phyloP scores from a whole-genome alignment of 1,140 invertebrate species.

The Thaumetopoea pityocampa region DNA sequence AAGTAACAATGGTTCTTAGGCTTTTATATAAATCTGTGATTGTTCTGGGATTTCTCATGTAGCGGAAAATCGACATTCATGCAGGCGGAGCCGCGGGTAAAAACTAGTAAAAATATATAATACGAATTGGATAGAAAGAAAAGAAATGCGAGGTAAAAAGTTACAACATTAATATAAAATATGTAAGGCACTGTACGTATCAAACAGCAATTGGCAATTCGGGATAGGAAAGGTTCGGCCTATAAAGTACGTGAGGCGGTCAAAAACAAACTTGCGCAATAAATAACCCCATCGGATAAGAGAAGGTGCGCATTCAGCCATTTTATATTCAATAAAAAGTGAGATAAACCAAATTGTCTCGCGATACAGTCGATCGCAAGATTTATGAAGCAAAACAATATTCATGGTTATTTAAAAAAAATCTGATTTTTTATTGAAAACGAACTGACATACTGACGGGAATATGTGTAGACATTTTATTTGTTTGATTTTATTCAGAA shows the following conservation, averaged over 20 bases:
- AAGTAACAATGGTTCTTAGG: too few relatives aligned
- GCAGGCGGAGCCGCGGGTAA: too few relatives aligned
- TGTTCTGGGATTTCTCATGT: too few relatives aligned
- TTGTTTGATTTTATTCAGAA: too few relatives aligned
- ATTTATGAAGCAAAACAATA: conserved; percentile 33
- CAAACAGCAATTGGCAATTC: conserved; percentile 68
- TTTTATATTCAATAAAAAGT: conserved; percentile 68
- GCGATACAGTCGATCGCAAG: conserved; percentile 37
- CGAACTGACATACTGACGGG: too few relatives aligned
- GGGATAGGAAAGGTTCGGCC: conserved; percentile 64
- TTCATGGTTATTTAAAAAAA: conserved; percentile 15
- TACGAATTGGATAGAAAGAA: conserved; percentile 30
- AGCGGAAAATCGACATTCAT: too few relatives aligned
- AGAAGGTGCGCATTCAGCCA: conserved; percentile 53
- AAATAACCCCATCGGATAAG: conserved; percentile 69
- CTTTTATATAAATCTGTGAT: too few relatives aligned
- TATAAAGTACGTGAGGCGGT: conserved; percentile 72
- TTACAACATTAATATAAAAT: conserved; percentile 57
- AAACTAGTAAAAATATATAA: conserved; percentile 18
- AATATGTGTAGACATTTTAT: too few relatives aligned
- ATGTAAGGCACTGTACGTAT: too few relatives aligned
- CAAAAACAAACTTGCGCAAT: conserved; percentile 72
- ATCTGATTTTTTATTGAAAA: too few relatives aligned
- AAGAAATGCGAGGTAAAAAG: conserved; percentile 47
- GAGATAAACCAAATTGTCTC: conserved; percentile 60